phyloP scores from a whole-genome alignment of 2,888 invertebrate genomes.

The Nomada goodeniana region DNA sequence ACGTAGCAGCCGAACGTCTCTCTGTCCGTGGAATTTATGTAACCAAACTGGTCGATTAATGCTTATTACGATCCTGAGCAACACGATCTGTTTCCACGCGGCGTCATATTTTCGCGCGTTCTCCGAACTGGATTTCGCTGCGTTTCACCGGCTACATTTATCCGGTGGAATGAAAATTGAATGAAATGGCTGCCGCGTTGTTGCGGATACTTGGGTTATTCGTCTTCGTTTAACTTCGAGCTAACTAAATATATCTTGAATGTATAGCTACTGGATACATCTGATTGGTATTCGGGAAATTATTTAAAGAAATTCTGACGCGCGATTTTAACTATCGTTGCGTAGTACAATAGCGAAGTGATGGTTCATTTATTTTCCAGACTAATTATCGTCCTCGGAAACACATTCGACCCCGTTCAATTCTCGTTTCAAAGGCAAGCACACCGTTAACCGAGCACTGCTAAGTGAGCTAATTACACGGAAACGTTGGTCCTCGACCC shows the following conservation, averaged over 20 bases:
- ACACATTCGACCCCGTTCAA: neutral
- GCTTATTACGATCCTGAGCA: neutral
- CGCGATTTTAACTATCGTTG: too few relatives aligned
- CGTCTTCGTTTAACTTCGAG: too few relatives aligned
- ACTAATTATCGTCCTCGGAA: neutral
- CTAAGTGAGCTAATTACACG: slow-evolving; percentile 11
- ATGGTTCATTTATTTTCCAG: neutral
- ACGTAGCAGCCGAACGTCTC: neutral
- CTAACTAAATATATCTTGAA: too few relatives aligned
- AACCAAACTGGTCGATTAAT: neutral
- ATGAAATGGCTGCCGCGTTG: too few relatives aligned
- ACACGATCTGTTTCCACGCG: neutral
- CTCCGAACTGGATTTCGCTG: neutral
- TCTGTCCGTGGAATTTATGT: neutral
- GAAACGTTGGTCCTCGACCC: slow-evolving; percentile 4
- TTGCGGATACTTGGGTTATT: too few relatives aligned
- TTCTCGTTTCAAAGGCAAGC: neutral
- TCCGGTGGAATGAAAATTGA: too few relatives aligned
- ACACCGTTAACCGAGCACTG: neutral
- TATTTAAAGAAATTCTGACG: too few relatives aligned
- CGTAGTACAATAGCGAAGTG: too few relatives aligned
- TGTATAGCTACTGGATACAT: too few relatives aligned
- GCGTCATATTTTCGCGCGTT: neutral
- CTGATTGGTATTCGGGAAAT: too few relatives aligned
- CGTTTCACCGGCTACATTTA: neutral